phyloP scores from a whole-genome alignment of 1,140 invertebrate species.

The Papilio helenus region DNA sequence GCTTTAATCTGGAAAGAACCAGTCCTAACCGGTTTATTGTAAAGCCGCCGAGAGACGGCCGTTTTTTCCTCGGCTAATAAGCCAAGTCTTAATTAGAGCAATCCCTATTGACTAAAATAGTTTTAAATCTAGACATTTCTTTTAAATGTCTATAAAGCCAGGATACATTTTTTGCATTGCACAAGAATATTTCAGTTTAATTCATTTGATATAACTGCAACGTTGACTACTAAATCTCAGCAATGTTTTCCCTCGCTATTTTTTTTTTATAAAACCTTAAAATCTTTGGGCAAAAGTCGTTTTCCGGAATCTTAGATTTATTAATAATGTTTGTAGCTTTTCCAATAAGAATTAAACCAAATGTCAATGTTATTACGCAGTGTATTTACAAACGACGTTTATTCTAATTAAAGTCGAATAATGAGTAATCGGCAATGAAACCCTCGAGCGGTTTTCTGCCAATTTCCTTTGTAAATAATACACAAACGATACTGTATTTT shows the following conservation, averaged over 20 bases:
- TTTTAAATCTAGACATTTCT: constrained; percentile 6
- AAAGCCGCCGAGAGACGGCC: constrained; percentile 50
- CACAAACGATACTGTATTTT: constrained; percentile 35
- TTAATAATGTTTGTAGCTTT: background rate
- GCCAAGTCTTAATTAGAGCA: constrained; percentile 56
- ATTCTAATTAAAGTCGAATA: constrained; percentile 19
- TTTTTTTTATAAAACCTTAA: background rate
- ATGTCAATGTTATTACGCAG: background rate
- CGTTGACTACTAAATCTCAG: background rate
- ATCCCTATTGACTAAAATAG: constrained; percentile 30
- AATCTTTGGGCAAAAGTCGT: background rate
- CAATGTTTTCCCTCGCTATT: background rate
- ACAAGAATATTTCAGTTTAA: background rate
- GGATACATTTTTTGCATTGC: background rate
- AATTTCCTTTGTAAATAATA: constrained; percentile 37
- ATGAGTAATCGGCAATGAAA: constrained; percentile 28
- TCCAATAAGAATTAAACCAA: background rate
- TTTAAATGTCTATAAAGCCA: background rate
- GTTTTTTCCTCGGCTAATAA: constrained; percentile 59
- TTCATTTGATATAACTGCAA: background rate
- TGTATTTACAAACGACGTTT: background rate
- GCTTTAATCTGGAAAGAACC: constrained; percentile 53
- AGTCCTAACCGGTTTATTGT: constrained; percentile 60
- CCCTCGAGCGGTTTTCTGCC: constrained; percentile 26
- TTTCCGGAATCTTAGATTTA: background rate